A percentile compares a stretch with the other conserved stretches of the same genome.
phyloP scores from a whole-genome alignment of 2,113 vertebrate genomes.

The Procavia capensis region DNA sequence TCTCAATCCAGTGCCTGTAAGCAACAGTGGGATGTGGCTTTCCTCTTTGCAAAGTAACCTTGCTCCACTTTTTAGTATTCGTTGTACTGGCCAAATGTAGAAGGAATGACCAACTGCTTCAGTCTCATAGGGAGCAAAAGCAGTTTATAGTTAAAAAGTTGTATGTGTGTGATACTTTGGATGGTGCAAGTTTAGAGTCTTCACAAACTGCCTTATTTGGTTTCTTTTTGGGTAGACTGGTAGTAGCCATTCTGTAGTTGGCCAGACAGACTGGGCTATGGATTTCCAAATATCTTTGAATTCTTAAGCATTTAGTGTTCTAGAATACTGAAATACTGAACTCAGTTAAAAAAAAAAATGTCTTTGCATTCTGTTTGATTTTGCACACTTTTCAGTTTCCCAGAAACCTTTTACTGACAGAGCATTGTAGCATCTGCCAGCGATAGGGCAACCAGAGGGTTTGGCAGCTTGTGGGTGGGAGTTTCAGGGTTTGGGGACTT shows the following conservation, averaged over 20 bases:
- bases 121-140: background rate
- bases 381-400: constrained; percentile 83
- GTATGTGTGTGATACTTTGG: background rate
- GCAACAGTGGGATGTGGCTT: background rate
- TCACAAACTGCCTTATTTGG: background rate
- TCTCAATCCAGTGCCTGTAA: background rate
- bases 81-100: background rate
- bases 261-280: background rate
- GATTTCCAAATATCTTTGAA: constrained; percentile 40
- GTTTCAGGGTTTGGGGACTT: constrained; percentile 84
- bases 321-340: constrained; percentile 70
- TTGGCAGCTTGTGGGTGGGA: constrained; percentile 85
- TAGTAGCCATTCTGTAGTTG: background rate
- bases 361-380: constrained; percentile 84
- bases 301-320: constrained; percentile 67
- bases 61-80: background rate
- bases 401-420: constrained; percentile 83
- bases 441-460: constrained; percentile 84
- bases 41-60: background rate
- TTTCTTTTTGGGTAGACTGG: constrained; percentile 15
- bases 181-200: background rate
- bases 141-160: background rate
- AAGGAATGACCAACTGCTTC: background rate
- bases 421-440: constrained; percentile 83
- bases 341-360: constrained; percentile 81